phyloP scores from a whole-genome alignment of 1,140 invertebrate species.

The Ylistrum balloti region DNA sequence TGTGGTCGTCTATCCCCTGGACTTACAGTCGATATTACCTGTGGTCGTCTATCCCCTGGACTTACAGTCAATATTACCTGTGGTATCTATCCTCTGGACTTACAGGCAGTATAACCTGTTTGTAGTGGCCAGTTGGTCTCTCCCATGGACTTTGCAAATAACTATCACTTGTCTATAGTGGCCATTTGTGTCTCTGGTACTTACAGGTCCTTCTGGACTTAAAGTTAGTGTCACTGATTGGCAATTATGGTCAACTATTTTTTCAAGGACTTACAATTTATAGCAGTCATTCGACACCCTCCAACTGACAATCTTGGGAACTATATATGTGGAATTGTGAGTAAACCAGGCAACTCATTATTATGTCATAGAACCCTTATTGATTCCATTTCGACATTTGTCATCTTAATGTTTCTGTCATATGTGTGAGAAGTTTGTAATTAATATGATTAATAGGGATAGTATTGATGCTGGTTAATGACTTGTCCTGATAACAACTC shows the following conservation, averaged over 20 bases:
- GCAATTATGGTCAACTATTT: not conserved
- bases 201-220: too few relatives aligned
- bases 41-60: not conserved
- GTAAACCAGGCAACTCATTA: not conserved
- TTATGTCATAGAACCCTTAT: not conserved
- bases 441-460: not conserved
- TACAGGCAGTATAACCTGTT: not conserved
- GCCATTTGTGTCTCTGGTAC: too few relatives aligned
- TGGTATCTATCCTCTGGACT: not conserved
- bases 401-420: constrained; percentile 11
- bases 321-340: not conserved
- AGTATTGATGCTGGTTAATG: not conserved
- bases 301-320: not conserved
- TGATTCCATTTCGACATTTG: not conserved
- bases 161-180: too few relatives aligned
- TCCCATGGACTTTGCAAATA: too few relatives aligned
- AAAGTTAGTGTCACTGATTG: too few relatives aligned
- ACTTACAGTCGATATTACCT: too few relatives aligned
- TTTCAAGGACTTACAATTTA: too few relatives aligned
- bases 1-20: not conserved
- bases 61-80: too few relatives aligned
- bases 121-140: not conserved
- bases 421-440: constrained; percentile 2
- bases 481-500: not conserved
- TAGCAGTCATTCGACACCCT: not conserved